Percentiles rank a stretch among this genome's conserved stretches.
Evolutionary conservation across 2,888 invertebrate species (phyloP).

Genomic region (Leucophora obtusa): DNA sequence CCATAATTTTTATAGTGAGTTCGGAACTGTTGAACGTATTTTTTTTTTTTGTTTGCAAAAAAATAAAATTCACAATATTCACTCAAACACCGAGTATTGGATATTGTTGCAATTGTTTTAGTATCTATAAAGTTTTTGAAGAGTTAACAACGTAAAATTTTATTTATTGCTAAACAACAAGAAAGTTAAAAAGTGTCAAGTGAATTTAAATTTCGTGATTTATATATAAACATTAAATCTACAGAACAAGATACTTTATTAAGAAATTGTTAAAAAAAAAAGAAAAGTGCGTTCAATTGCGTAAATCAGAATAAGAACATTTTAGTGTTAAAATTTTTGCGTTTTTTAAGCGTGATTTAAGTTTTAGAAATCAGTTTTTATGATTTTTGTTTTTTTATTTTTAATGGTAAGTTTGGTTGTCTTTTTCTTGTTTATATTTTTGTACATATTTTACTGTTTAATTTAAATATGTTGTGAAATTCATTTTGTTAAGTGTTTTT

Average conservation of each 20-base stretch:
- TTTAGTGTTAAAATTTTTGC: background rate
- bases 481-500: conserved; percentile 10
- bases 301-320: background rate
- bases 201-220: background rate
- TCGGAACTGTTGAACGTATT: conserved; percentile 2
- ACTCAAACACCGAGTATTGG: conserved; percentile 51
- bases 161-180: conserved; percentile 14
- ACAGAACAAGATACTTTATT: background rate
- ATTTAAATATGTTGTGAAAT: conserved; percentile 38
- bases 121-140: conserved; percentile 66
- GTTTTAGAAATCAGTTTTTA: conserved; percentile 30
- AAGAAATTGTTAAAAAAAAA: conserved; percentile 8
- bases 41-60: conserved; percentile 48
- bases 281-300: background rate
- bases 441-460: background rate
- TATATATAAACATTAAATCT: background rate
- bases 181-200: conserved; percentile 14
- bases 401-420: conserved; percentile 51
- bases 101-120: conserved; percentile 67
- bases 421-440: background rate
- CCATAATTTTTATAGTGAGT: conserved; percentile 1
- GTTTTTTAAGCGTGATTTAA: background rate
- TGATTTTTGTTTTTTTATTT: conserved; percentile 52
- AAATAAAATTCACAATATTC: conserved; percentile 47
- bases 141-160: conserved; percentile 63